These are phyloP conservation scores for Enteromius viviparus DNA, from an alignment of 2,797 vertebrate species.

Conservation along the genomic window DNA sequence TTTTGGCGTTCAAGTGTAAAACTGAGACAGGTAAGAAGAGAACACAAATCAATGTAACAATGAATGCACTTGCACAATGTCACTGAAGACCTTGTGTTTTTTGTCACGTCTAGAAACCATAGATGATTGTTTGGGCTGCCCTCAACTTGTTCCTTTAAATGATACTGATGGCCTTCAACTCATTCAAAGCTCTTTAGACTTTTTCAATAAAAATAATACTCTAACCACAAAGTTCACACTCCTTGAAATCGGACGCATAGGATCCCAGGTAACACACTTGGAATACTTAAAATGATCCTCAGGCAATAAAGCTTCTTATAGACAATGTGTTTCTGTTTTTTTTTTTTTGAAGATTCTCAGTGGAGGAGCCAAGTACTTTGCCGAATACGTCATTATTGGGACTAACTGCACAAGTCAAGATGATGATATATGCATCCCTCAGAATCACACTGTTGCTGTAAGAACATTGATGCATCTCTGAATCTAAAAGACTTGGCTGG, in stretches of 20 bases:
- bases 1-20: constrained; percentile 79
- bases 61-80: not conserved
- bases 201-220: constrained; percentile 69
- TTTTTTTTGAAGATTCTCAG: constrained; percentile 66
- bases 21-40: constrained; percentile 72
- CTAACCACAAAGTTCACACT: constrained; percentile 60
- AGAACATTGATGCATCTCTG: constrained; percentile 55
- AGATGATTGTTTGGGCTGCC: constrained; percentile 71
- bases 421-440: constrained; percentile 63
- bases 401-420: constrained; percentile 70
- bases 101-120: constrained; percentile 67
- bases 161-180: constrained; percentile 70
- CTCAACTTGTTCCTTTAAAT: constrained; percentile 72
- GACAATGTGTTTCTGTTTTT: not conserved
- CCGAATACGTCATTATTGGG: constrained; percentile 74
- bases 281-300: not conserved
- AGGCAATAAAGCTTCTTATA: not conserved
- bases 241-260: constrained; percentile 75
- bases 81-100: constrained; percentile 21
- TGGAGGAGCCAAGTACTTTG: constrained; percentile 55
- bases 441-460: constrained; percentile 66
- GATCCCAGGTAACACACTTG: constrained; percentile 69
- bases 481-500: not conserved
- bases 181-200: constrained; percentile 67
- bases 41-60: not conserved